These are phyloP conservation scores for Drosophila willistoni DNA, from an alignment of 1,140 invertebrate genomes.

Conservation along the genomic window DNA sequence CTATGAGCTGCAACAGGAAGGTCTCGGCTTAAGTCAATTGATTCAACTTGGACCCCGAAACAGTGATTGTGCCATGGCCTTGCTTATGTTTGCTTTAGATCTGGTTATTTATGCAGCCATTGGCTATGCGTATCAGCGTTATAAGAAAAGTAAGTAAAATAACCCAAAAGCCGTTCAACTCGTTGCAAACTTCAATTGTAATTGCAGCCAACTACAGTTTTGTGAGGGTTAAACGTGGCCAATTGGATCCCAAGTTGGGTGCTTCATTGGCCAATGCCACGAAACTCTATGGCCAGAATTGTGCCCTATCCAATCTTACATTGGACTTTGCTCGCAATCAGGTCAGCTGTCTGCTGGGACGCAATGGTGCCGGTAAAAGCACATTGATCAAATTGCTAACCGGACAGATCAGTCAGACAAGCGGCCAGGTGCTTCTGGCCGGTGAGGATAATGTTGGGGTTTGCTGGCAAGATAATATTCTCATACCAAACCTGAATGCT, in stretches of 20 bases:
- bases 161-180: neutral
- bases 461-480: slow-evolving; percentile 93
- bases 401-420: slow-evolving; percentile 86
- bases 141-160: slow-evolving; percentile 63
- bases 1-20: slow-evolving; percentile 85
- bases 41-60: slow-evolving; percentile 62
- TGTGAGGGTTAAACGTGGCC: slow-evolving; percentile 60
- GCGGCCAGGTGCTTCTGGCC: slow-evolving; percentile 85
- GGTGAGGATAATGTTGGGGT: slow-evolving; percentile 86
- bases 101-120: slow-evolving; percentile 83
- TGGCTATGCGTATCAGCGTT: slow-evolving; percentile 80
- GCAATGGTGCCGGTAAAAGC: slow-evolving; percentile 93
- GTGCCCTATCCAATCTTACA: slow-evolving; percentile 88
- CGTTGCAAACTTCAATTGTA: neutral
- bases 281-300: slow-evolving; percentile 84
- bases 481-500: slow-evolving; percentile 91
- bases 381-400: slow-evolving; percentile 90
- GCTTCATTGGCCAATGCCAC: slow-evolving; percentile 84
- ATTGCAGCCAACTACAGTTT: slow-evolving; percentile 69
- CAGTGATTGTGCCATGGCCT: slow-evolving; percentile 71
- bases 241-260: slow-evolving; percentile 82
- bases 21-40: slow-evolving; percentile 81
- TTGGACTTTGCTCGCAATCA: slow-evolving; percentile 84
- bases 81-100: slow-evolving; percentile 84
- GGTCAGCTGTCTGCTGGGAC: slow-evolving; percentile 91